phyloP scores from a whole-genome alignment of 2,797 vertebrate species.

The Echeneis naucrates region DNA sequence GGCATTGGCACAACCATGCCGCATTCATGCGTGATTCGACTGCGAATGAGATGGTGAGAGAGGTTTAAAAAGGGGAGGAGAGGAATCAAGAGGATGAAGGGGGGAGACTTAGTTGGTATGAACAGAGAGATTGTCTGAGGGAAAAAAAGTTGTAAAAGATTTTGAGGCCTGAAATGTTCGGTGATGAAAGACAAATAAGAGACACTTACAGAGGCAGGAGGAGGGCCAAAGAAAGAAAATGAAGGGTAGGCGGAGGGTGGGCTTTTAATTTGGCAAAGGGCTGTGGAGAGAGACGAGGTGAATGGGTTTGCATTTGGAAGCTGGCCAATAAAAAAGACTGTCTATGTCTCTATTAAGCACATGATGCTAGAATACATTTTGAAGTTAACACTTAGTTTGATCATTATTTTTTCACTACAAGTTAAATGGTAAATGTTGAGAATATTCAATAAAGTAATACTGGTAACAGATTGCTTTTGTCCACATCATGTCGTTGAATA shows the following conservation, averaged over 20 bases:
- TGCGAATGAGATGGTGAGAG: constrained; percentile 77
- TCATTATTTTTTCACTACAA: constrained; percentile 21
- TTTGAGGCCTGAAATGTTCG: constrained; percentile 64
- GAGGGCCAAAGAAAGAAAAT: constrained; percentile 69
- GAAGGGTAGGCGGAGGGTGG: constrained; percentile 65
- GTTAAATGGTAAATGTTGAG: constrained; percentile 21
- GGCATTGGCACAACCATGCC: constrained; percentile 86
- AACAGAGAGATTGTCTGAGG: constrained; percentile 66
- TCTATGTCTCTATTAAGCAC: constrained; percentile 60
- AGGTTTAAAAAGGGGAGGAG: constrained; percentile 73
- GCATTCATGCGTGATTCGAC: constrained; percentile 86
- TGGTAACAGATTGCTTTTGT: constrained; percentile 31
- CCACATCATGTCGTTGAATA: constrained; percentile 16
- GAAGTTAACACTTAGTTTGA: constrained; percentile 31
- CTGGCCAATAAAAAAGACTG: constrained; percentile 58
- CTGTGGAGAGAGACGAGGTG: constrained; percentile 63
- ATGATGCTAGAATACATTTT: constrained; percentile 27
- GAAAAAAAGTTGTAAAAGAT: constrained; percentile 71
- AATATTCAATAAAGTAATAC: constrained; percentile 23
- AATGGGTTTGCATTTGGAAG: constrained; percentile 73
- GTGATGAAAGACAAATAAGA: constrained; percentile 73
- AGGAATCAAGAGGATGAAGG: constrained; percentile 67
- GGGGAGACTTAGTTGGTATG: constrained; percentile 58
- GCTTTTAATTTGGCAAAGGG: constrained; percentile 68
- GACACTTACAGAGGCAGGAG: constrained; percentile 57